A percentile compares a stretch with the other conserved stretches of the same genome.
Evolutionary conservation across 1,140 invertebrate species (phyloP).

Genomic region (Protaetia brevitarsis): DNA sequence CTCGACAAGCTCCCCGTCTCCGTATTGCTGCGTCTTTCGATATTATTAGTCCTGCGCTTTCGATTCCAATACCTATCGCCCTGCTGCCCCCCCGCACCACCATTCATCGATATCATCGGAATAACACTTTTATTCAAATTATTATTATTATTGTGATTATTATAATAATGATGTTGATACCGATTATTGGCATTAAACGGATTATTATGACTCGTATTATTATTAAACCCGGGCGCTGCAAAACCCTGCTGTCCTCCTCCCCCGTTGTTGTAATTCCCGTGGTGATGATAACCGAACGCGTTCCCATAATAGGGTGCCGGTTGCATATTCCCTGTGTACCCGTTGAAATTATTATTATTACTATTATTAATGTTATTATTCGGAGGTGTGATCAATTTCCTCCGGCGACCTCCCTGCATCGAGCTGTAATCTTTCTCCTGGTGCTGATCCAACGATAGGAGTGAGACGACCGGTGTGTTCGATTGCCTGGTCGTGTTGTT

Average conservation of each 20-base stretch:
- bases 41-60: not conserved
- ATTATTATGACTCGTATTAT: no score
- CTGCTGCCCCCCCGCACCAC: no score
- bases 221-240: no score
- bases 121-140: no score
- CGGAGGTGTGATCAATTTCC: slow-evolving; percentile 27
- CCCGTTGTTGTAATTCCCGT: not conserved
- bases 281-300: not conserved
- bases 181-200: no score
- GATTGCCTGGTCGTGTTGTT: slow-evolving; percentile 32
- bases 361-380: slow-evolving; percentile 15
- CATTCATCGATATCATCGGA: no score
- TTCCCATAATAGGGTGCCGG: slow-evolving; percentile 1
- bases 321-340: not conserved
- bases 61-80: not conserved
- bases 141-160: no score
- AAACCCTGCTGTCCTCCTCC: no score
- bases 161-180: no score
- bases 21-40: slow-evolving; percentile 25
- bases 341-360: not conserved
- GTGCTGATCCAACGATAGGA: slow-evolving; percentile 43
- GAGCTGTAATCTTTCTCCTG: slow-evolving; percentile 45
- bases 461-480: slow-evolving; percentile 45
- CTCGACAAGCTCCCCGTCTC: slow-evolving; percentile 34
- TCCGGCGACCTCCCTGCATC: slow-evolving; percentile 43